Evolutionary conservation across 1,140 invertebrate genomes (phyloP).

Genomic region (Brachionus rubens): DNA sequence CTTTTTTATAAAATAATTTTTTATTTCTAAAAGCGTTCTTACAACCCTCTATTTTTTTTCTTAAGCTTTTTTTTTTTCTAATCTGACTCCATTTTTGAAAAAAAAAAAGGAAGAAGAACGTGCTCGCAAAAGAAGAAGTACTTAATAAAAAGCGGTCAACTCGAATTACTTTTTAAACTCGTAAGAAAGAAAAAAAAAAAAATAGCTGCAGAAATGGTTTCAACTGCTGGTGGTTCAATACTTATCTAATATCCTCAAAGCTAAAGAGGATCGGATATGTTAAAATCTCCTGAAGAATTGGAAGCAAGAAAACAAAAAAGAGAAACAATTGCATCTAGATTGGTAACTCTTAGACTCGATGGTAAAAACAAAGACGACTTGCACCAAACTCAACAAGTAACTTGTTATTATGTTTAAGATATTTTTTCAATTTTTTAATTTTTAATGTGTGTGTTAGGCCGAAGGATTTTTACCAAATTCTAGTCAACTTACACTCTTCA

Average conservation of each 20-base stretch:
- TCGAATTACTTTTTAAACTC: slow-evolving; percentile 36
- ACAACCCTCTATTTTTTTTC: no score
- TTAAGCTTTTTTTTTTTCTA: background rate
- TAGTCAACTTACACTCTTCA: slow-evolving; percentile 94
- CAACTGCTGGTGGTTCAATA: slow-evolving; percentile 12
- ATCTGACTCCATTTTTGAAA: background rate
- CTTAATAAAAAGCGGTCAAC: slow-evolving; percentile 18
- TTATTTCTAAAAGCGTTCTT: no score
- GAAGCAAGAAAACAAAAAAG: slow-evolving; percentile 99
- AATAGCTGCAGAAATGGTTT: slow-evolving; percentile 35
- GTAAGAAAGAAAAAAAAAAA: slow-evolving; percentile 31
- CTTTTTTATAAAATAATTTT: background rate
- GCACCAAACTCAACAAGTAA: no score
- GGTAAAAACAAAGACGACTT: slow-evolving; percentile 75
- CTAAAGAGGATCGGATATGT: slow-evolving; percentile 85
- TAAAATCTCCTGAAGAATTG: slow-evolving; percentile 97
- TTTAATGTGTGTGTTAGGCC: no score
- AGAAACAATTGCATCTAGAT: slow-evolving; percentile 89
- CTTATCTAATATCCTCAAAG: slow-evolving; percentile 70
- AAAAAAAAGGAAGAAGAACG: slow-evolving; percentile 43
- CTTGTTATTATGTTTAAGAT: no score
- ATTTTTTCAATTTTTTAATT: no score
- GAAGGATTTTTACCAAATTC: slow-evolving; percentile 85
- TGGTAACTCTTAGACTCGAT: slow-evolving; percentile 84
- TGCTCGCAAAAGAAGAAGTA: slow-evolving; percentile 25